Evolutionary conservation across 2,113 vertebrate species (phyloP), one percentile per base, ranked within the genome.

Genomic region (Chaetops frenatus): DNA sequence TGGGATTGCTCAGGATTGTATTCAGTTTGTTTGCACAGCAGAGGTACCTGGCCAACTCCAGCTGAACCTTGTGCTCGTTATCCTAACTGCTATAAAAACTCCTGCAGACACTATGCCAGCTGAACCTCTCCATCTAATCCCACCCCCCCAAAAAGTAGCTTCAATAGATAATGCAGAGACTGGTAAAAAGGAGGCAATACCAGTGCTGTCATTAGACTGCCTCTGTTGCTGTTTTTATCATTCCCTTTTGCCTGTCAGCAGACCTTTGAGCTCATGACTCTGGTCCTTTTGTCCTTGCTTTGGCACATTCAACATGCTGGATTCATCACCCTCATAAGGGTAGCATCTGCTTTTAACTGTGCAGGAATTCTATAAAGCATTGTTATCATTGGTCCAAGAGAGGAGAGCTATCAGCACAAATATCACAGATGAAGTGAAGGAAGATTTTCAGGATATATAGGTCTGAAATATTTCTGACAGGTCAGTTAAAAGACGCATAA

Each of bases 381-480:
- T 95, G 81, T 94, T 95, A 64, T 44, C 87, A n/a, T 48, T 88
- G 85, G 71, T 81, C 44, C 80, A 78, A 54, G 86, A 70, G 35
- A 90, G 22, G 38, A 92, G 56, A 94, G 50, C 79, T 88, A 86
- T 53, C 51, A 36, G 60, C 90, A 71, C 35, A 73, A 78, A 83
- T 92, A 93, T 71, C 73, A 77, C 60, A 72, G 65, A 74, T 57
- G 64, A 95, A 95, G 67, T 35, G 48, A 90, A 94, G 83, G 73
- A 96, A 76, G 64, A 90, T 78, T 96, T 95, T 92, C 90, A 95
- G 80, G 79, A 93, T 94, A 81, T 71, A 64, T 81, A 90, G 72
- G 69, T 83, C 93, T 93, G 88, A 92, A 93, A 64, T 83, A 69
- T 74, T 93, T 94, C 85, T 91, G 72, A 67, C 88, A 83, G 69